phyloP scores from a whole-genome alignment of 2,797 vertebrate species.

The Coracias cyanogaster region DNA sequence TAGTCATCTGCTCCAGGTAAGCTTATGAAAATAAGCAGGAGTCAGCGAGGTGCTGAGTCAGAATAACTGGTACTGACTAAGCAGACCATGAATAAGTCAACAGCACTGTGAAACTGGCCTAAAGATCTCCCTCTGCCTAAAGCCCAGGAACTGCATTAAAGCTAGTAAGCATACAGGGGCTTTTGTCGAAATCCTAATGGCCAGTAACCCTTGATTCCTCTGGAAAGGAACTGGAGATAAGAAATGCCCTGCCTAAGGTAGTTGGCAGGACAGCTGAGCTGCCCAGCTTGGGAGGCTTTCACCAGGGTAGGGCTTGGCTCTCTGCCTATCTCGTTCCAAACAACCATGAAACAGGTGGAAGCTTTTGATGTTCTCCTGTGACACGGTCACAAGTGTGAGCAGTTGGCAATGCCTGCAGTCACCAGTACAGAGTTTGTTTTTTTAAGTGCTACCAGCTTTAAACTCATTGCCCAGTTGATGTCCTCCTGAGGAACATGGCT shows the following conservation, averaged over 20 bases:
- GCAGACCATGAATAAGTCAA: neutral
- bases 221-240: slow-evolving; percentile 1
- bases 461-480: neutral
- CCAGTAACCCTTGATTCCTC: neutral
- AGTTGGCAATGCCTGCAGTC: neutral
- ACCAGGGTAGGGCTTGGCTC: neutral
- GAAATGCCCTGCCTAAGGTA: neutral
- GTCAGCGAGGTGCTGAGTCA: neutral
- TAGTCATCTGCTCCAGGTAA: neutral
- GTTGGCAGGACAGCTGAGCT: neutral
- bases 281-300: neutral
- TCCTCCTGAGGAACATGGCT: neutral
- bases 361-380: neutral
- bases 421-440: neutral
- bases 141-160: neutral
- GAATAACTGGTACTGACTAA: neutral
- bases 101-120: neutral
- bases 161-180: neutral
- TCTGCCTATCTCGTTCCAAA: neutral
- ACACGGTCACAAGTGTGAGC: neutral
- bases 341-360: neutral
- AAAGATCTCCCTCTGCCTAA: neutral
- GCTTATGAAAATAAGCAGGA: neutral
- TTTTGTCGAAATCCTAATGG: neutral
- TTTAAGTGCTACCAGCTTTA: neutral